phyloP scores from a whole-genome alignment of 2,797 vertebrate species.

The Manis pentadactyla region DNA sequence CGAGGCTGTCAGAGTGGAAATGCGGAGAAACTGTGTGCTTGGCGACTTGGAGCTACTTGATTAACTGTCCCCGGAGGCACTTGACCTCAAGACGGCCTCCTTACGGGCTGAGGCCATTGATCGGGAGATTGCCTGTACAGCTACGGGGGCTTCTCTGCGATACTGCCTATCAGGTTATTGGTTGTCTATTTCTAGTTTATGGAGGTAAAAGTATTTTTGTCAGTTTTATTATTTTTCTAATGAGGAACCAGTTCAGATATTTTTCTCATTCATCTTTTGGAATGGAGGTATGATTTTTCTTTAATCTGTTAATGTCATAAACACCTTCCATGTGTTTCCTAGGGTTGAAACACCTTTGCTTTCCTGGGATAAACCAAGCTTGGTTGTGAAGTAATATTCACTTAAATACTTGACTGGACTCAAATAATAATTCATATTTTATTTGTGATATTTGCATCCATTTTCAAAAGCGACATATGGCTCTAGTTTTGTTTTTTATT shows the following conservation, averaged over 20 bases:
- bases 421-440: background rate
- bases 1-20: background rate
- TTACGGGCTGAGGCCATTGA: too few species aligned
- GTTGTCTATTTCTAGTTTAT: background rate
- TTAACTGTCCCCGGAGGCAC: background rate
- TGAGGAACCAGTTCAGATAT: background rate
- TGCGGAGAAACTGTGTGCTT: background rate
- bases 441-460: background rate
- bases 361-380: background rate
- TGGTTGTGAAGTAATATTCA: background rate
- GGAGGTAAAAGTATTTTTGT: background rate
- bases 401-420: background rate
- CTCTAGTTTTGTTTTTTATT: background rate
- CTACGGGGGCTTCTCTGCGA: background rate
- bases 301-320: background rate
- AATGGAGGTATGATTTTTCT: background rate
- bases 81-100: background rate
- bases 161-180: background rate
- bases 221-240: background rate
- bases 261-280: background rate
- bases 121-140: background rate
- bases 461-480: background rate
- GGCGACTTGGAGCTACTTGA: background rate
- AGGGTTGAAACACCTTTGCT: background rate
- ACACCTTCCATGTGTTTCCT: background rate